Evolutionary conservation across 2,797 vertebrate genomes (phyloP), one percentile per base, ranked within the genome.

Genomic region (Typhlichthys subterraneus): DNA sequence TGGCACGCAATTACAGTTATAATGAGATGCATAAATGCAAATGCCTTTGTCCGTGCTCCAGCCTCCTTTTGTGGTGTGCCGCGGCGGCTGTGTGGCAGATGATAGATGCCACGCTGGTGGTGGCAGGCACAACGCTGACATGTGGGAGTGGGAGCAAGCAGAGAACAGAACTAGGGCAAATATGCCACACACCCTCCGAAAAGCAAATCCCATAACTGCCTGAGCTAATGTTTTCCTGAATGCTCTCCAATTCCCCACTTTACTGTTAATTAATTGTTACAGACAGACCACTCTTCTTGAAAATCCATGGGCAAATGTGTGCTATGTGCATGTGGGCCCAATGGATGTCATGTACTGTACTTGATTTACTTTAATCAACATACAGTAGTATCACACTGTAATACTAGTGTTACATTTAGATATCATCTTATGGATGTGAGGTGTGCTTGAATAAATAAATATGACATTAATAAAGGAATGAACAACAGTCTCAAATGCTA

Each of bases 11-110:
- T 97, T 98, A 97, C 91, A 90, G 89, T 81, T 74, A 57, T 97
- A 99, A 98, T 97, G 94, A 98, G 93, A 99, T 98, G 97, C 96
- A 96, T 94, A 96, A 95, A 98, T 98, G 96, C 95, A 95, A 99
- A 97, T 97, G 90, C 85, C 89, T 93, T 92, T 92, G 92, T 93
- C 93, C 75, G 63, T 89, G 93, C 90, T 91, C 83, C 89, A 94
- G 90, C 91, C 90, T 91, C 84, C 94, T 96, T 97, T 97, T 97
- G 95, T 96, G 93, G 93, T 91, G 91, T 91, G 82, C 90, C 82
- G 85, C 89, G 80, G 89, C 88, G 88, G 90, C 91, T 88, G 77
- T 87, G 92, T 87, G 92, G 92, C 85, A 92, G 93, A 94, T 95
- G 94, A 97, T 94, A 95, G 94, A 96, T 95, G 93, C 92, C 87